A percentile compares a stretch with the other conserved stretches of the same genome.
These are phyloP conservation scores for Arctopsyche grandis DNA, from an alignment of 1,140 invertebrate genomes.

Conservation along the genomic window DNA sequence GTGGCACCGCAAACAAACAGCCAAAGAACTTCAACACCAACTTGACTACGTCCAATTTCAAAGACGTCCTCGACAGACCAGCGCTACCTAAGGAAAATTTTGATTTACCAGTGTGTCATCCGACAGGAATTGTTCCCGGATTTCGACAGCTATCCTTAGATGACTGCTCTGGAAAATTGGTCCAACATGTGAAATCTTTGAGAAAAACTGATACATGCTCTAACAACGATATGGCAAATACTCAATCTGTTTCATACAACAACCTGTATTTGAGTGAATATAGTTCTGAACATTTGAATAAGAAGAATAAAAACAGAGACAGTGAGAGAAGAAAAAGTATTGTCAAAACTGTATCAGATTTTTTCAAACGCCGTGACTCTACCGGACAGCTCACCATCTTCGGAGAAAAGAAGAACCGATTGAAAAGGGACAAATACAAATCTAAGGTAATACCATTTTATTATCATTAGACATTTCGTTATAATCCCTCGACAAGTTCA, in stretches of 20 bases:
- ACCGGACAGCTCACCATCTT: conserved; percentile 19
- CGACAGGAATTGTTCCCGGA: conserved; percentile 57
- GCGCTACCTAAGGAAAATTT: conserved; percentile 53
- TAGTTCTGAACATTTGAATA: conserved; percentile 58
- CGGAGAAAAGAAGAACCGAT: conserved; percentile 43
- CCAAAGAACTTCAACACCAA: conserved; percentile 59
- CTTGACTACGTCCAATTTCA: conserved; percentile 42
- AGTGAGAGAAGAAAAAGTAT: conserved; percentile 81
- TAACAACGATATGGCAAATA: conserved; percentile 57
- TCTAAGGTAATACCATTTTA: conserved; percentile 38
- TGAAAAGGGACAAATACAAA: conserved; percentile 40
- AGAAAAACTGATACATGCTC: conserved; percentile 45
- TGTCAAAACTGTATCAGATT: conserved; percentile 84
- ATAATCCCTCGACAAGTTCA: too few relatives aligned
- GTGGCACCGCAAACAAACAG: conserved; percentile 17
- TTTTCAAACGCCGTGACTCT: conserved; percentile 68
- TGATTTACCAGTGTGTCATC: conserved; percentile 48
- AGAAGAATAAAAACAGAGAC: conserved; percentile 69
- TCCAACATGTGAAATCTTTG: conserved; percentile 52
- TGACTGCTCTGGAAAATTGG: conserved; percentile 53
- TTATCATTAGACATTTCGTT: too few relatives aligned
- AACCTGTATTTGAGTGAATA: conserved; percentile 67
- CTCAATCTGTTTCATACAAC: conserved; percentile 55
- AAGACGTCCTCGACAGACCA: conserved; percentile 57
- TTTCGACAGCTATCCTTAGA: conserved; percentile 56